These are phyloP conservation scores for Drosophila repleta DNA, from an alignment of 1,140 invertebrate genomes.

Conservation along the genomic window DNA sequence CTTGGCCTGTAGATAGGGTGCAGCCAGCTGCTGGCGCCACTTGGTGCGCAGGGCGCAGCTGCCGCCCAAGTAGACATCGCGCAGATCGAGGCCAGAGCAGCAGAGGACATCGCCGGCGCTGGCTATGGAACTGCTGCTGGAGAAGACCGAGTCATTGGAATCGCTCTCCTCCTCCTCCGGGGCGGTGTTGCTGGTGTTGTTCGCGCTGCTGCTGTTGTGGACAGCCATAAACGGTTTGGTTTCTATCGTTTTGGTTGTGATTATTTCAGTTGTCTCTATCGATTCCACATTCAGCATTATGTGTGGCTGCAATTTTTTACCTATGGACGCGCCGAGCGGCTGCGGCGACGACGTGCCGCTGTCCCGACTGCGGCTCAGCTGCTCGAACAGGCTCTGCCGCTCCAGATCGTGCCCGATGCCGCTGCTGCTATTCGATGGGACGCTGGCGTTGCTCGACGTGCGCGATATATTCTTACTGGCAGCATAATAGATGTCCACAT, in stretches of 20 bases:
- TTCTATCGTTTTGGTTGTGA: conserved; percentile 75
- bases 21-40: conserved; percentile 96
- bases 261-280: conserved; percentile 81
- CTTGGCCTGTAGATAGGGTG: conserved; percentile 94
- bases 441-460: conserved; percentile 81
- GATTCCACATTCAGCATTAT: conserved; percentile 78
- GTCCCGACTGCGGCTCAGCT: conserved; percentile 71
- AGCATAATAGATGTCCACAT: conserved; percentile 75
- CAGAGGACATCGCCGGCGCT: conserved; percentile 64
- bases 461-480: conserved; percentile 80
- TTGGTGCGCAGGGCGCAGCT: conserved; percentile 98
- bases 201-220: background rate
- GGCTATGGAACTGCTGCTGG: conserved; percentile 78
- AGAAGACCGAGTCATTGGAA: conserved; percentile 83
- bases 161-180: conserved; percentile 79
- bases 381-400: conserved; percentile 61
- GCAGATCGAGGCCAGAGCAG: conserved; percentile 62
- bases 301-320: conserved; percentile 63
- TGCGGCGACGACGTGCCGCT: conserved; percentile 83
- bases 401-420: conserved; percentile 65
- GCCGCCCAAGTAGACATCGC: conserved; percentile 89
- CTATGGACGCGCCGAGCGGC: conserved; percentile 57
- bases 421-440: conserved; percentile 77
- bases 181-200: background rate
- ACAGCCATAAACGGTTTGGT: conserved; percentile 52